phyloP scores from a whole-genome alignment of 2,888 invertebrate species.

The Creontiades dilutus region DNA sequence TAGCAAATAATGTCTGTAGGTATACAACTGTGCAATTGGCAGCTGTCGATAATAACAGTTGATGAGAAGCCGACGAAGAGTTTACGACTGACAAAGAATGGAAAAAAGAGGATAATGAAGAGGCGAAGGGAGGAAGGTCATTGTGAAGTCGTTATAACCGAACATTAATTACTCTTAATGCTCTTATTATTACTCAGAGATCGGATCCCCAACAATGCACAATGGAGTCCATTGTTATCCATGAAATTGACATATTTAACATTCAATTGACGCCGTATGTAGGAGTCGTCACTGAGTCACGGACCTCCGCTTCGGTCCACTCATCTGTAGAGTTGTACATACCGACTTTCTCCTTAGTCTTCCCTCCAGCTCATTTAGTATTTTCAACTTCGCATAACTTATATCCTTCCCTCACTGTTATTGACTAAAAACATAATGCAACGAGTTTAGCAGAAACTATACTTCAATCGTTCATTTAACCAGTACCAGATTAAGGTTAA shows the following conservation, averaged over 20 bases:
- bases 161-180: slow-evolving; percentile 71
- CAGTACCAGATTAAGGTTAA: too few relatives aligned
- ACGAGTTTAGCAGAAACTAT: too few relatives aligned
- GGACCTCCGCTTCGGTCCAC: slow-evolving; percentile 20
- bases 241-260: slow-evolving; percentile 70
- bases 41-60: slow-evolving; percentile 47
- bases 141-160: slow-evolving; percentile 64
- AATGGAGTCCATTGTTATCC: slow-evolving; percentile 70
- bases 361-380: not conserved
- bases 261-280: slow-evolving; percentile 70
- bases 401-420: not conserved
- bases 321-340: slow-evolving; percentile 7
- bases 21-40: not conserved
- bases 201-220: slow-evolving; percentile 66
- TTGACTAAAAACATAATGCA: too few relatives aligned
- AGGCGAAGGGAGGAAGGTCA: slow-evolving; percentile 33
- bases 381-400: not conserved
- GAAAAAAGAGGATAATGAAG: slow-evolving; percentile 3
- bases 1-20: too few relatives aligned
- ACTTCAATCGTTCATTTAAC: too few relatives aligned
- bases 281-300: slow-evolving; percentile 69
- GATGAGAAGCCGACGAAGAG: slow-evolving; percentile 34
- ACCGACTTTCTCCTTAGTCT: not conserved
- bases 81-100: slow-evolving; percentile 31
- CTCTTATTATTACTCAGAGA: slow-evolving; percentile 64